These are phyloP conservation scores for Hippopotamus amphibius DNA, from an alignment of 2,113 vertebrate species.

Conservation along the genomic window DNA sequence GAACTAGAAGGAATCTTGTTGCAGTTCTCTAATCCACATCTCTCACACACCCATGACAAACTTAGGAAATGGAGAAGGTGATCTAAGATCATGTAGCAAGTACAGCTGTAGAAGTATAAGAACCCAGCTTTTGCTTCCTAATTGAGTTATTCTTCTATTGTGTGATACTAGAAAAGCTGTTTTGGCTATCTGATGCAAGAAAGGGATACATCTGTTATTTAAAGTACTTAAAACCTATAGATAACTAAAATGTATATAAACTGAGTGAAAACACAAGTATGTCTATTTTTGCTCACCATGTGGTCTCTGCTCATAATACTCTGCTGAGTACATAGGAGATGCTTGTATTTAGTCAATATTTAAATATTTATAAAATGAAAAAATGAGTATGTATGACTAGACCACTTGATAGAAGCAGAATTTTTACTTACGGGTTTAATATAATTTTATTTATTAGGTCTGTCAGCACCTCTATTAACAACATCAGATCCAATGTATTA, in stretches of 20 bases:
- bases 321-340: neutral
- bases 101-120: neutral
- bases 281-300: neutral
- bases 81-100: neutral
- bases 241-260: neutral
- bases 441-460: neutral
- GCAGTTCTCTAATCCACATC: neutral
- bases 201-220: neutral
- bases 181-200: neutral
- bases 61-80: neutral
- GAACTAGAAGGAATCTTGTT: slow-evolving; percentile 37
- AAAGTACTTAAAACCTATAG: neutral
- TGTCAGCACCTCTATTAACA: neutral
- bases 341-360: slow-evolving; percentile 18
- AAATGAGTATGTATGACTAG: neutral
- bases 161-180: neutral
- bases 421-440: neutral
- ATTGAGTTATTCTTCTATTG: neutral
- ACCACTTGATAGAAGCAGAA: neutral
- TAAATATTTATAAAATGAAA: slow-evolving; percentile 40
- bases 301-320: neutral
- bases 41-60: neutral
- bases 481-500: neutral
- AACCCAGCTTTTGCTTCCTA: neutral
- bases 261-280: neutral